Base-by-base conservation (phyloP, 2,113 vertebrate species). In the Malurus alboscapulatus region DNA sequence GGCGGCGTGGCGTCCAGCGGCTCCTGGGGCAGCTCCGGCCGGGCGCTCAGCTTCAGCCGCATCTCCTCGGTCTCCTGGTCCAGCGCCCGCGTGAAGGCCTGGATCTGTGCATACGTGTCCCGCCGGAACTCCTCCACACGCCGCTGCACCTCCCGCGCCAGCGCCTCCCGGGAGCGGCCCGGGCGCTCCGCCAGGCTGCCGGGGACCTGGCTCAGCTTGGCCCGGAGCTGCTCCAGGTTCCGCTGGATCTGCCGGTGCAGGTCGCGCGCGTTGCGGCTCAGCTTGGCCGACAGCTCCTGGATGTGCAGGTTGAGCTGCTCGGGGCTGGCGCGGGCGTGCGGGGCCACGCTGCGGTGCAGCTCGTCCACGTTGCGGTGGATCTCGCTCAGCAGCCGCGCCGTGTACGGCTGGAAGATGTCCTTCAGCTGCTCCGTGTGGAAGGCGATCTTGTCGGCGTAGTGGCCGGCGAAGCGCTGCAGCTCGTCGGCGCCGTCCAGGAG, bases 111-210 rank as follows among this genome's bases (percentile, higher is more conserved):
- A 18, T 97, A 94, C 8, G 98, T 95, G 32, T 97, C 97, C 6
- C 95, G 97, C 42, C 98, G 98, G 97, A 99, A 99, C 62, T 94
- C 97, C 73, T 98, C 98, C 59, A 98, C 94, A 7, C 94, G 94
- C 59, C 95, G 95, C 73, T 90, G 93, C 61, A 98, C 94, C 82
- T 98, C 97, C 34, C 69, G 65, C 7, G 71, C 88, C 66, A 79
- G 57, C 34, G 96, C 94, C 55, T 95, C 96, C 2, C 76, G 18
- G 54, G 27, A 84, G 29, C 38, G 65, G 22, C 63, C 84, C 3
- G 73, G 5, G 2, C 14, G 93, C 17, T 53, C 26, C 21, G 88
- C 96, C 2, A 95, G 75, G 25, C 48, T 26, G 25, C 54, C 81
- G 5, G 95, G 84, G 45, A 93, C 83, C 18, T 95, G 59, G 48